These are phyloP conservation scores for Sarcophaga rosellei DNA, from an alignment of 2,888 invertebrate genomes.

Conservation along the genomic window DNA sequence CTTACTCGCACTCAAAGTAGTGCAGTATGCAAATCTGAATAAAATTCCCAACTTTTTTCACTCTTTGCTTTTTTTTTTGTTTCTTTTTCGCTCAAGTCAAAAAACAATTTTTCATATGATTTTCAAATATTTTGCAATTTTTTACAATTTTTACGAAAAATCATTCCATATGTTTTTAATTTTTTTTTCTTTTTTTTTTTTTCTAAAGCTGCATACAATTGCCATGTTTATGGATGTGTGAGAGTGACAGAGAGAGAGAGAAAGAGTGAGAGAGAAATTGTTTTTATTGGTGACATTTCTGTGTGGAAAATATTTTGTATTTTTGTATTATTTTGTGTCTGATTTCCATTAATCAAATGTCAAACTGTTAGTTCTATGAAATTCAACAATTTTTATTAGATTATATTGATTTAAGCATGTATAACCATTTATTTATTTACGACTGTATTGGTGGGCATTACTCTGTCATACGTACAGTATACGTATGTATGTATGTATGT, in stretches of 20 bases:
- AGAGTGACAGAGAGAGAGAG: too few species aligned
- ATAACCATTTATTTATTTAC: neutral
- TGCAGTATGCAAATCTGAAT: neutral
- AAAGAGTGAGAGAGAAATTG: too few species aligned
- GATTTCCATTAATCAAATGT: conserved; percentile 68
- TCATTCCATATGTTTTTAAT: conserved; percentile 22
- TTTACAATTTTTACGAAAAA: conserved; percentile 17
- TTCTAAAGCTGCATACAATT: neutral
- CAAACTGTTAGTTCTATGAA: conserved; percentile 54
- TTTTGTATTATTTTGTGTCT: conserved; percentile 49
- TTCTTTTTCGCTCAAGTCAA: neutral
- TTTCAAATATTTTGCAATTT: neutral
- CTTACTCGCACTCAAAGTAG: neutral
- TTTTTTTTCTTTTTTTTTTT: neutral
- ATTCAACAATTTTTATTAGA: conserved; percentile 42
- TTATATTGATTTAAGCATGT: conserved; percentile 18
- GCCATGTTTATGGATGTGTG: neutral
- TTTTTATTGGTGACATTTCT: neutral
- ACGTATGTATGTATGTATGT: too few species aligned
- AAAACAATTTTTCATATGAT: conserved; percentile 31
- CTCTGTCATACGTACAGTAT: neutral
- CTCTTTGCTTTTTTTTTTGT: neutral
- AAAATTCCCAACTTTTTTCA: conserved; percentile 31
- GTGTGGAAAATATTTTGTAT: neutral
- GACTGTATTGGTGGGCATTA: conserved; percentile 15